Evolutionary conservation across 1,140 invertebrate genomes (phyloP).

Genomic region (Paralvinella palmiformis): DNA sequence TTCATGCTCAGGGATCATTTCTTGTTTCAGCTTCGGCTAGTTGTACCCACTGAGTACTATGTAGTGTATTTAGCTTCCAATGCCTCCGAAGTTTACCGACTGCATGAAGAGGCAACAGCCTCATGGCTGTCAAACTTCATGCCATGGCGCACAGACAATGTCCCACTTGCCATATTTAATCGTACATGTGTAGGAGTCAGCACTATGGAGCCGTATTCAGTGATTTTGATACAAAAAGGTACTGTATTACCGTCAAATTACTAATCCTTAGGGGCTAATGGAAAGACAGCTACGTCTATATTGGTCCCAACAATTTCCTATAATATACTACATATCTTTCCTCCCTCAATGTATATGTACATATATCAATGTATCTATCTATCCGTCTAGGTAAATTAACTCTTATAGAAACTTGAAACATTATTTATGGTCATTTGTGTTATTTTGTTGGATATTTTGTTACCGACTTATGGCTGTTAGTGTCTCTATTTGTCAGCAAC

Average conservation of each 20-base stretch:
- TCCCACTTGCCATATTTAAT: not conserved
- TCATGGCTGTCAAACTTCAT: not conserved
- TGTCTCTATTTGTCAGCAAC: no score
- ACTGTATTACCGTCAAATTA: no score
- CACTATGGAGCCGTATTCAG: not conserved
- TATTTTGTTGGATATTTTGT: not conserved
- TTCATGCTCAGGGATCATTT: no score
- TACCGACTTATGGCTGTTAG: no score
- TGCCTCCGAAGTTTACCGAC: not conserved
- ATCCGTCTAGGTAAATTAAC: no score
- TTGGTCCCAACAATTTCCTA: no score
- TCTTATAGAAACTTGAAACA: not conserved
- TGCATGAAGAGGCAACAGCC: not conserved
- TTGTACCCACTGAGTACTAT: not conserved
- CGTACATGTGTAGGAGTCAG: not conserved
- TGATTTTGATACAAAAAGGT: no score
- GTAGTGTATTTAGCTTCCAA: not conserved
- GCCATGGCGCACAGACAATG: not conserved
- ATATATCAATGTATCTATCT: no score
- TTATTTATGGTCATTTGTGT: not conserved
- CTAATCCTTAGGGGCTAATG: no score
- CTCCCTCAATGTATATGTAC: no score
- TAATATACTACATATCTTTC: no score
- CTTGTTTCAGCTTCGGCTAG: not conserved
- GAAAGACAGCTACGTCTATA: no score